A percentile compares a stretch with the other conserved stretches of the same genome.
Evolutionary conservation across 2,113 vertebrate genomes (phyloP).

Genomic region (Chloroceryle aenea): DNA sequence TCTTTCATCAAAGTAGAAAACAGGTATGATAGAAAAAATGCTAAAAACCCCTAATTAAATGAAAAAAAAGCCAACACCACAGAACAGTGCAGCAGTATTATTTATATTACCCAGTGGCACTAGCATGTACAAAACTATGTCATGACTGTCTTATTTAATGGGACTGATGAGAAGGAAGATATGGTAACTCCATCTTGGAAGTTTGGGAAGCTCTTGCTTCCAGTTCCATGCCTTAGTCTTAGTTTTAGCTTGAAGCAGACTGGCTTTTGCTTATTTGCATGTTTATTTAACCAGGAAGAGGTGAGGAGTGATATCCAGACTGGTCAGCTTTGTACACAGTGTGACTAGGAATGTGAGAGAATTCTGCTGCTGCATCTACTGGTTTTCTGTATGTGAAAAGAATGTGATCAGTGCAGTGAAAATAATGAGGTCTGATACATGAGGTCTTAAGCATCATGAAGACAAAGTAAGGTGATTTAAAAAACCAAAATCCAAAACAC

Average conservation of each 20-base stretch:
- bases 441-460: background rate
- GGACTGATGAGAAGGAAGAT: background rate
- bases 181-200: background rate
- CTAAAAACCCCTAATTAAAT: background rate
- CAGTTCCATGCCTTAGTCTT: background rate
- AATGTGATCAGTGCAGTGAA: background rate
- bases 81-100: background rate
- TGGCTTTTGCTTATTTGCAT: background rate
- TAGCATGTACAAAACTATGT: background rate
- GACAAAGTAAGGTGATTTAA: background rate
- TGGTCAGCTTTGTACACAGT: background rate
- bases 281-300: background rate
- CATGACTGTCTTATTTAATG: background rate
- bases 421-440: background rate
- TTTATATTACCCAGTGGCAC: background rate
- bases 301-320: background rate
- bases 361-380: background rate
- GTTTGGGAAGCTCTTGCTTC: background rate
- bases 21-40: background rate
- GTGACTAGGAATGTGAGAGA: background rate
- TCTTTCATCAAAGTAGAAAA: background rate
- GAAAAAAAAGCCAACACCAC: background rate
- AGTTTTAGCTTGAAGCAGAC: background rate
- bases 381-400: background rate
- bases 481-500: background rate